phyloP scores from a whole-genome alignment of 1,140 invertebrate species.

The Nephila pilipes region DNA sequence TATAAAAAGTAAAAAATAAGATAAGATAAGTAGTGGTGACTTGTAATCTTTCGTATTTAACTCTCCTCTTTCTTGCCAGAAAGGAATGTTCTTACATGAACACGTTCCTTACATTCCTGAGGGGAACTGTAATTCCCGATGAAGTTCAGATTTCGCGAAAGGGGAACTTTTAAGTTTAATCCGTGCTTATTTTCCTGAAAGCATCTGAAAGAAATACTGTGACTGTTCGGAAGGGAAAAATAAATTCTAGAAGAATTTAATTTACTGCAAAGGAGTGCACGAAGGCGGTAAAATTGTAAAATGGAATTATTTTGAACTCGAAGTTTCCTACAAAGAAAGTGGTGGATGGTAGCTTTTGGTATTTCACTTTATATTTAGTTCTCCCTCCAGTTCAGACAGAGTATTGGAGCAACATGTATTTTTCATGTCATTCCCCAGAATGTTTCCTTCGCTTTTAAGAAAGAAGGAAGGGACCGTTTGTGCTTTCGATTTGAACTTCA shows the following conservation, averaged over 20 bases:
- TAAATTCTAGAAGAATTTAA: constrained; percentile 24
- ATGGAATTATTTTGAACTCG: constrained; percentile 8
- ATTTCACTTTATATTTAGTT: constrained; percentile 1
- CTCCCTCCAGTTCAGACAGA: background rate
- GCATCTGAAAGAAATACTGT: background rate
- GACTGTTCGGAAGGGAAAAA: background rate
- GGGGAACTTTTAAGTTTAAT: constrained; percentile 33
- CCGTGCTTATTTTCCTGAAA: constrained; percentile 10
- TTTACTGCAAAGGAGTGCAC: background rate
- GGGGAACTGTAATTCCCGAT: constrained; percentile 6
- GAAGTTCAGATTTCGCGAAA: constrained; percentile 30
- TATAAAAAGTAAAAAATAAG: background rate
- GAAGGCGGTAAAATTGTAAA: background rate
- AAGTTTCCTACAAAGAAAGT: background rate
- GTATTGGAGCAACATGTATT: background rate
- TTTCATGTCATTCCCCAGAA: background rate
- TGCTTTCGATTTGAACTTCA: background rate
- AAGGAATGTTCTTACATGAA: background rate
- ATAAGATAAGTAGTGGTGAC: background rate
- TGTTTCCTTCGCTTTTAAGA: background rate
- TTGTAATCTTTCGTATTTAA: constrained; percentile 2
- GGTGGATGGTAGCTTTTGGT: background rate
- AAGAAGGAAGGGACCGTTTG: background rate
- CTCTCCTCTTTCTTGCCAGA: background rate
- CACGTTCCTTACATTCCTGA: background rate